Evolutionary conservation across 2,888 invertebrate genomes (phyloP), one percentile per base, ranked within the genome.

Genomic region (Sialis fuliginosa): DNA sequence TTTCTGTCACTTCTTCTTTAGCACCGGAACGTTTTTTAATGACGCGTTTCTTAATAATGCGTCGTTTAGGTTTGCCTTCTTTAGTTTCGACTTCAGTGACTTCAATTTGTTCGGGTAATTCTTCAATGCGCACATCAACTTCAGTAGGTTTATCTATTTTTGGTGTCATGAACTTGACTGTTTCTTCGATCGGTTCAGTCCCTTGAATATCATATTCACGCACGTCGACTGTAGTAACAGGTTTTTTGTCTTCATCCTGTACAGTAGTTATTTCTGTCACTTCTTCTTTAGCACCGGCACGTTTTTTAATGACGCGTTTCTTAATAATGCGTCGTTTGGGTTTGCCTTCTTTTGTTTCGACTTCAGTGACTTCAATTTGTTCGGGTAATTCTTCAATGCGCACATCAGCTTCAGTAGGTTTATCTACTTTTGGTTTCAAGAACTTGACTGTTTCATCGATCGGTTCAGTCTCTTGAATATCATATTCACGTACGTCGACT

Each of bases 1-100:
- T 65, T 57, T 63, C 65, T 47, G 64, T 67, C 34, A 60, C 60
- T 55, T 68, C 64, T 33, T 67, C 63, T 51, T 66, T 53, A 22
- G 49, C 51, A 33, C 50, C 48, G 42, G 52, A 49, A n/a, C 56
- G 58, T 50, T 57, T 58, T 43, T 54, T 67, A 13, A 67, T 63
- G 0, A 60, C 54, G 6, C 63, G 61, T 48, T 54, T 56, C 5
- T 58, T 49, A 53, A 32, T 52, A 41, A 53, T 52, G 54, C 39
- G 51, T 45, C 55, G 61, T 44, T 52, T 52, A 45, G 51, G 53
- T 53, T 35, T 55, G 54, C 50, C 42, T 48, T 54, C 51, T 6
- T 49, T 49, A 4, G 54, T 54, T 8, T 49, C 13, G 42, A 51
- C 50, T 44, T 55, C 49, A 8, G 51, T 51, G 1, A 54, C 51